Conservation (phyloP, 23 tunicate genomes). For the Halocynthia aurantium region DNA sequence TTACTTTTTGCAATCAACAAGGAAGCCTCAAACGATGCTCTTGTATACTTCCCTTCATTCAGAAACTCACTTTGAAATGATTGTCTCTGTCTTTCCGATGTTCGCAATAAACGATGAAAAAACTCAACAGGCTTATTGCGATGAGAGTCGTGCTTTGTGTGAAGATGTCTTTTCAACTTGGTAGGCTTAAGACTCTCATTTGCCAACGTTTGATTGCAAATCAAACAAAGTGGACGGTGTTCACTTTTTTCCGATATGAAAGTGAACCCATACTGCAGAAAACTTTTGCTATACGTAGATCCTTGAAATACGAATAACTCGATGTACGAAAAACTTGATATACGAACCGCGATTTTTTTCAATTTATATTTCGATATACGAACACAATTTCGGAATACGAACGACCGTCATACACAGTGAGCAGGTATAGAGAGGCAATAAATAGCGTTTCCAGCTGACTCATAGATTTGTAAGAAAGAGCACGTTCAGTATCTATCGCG, state of each 20-base stretch:
- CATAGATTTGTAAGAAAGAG: no score
- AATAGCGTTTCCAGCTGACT: no score
- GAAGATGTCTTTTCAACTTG: slow-evolving; percentile 64
- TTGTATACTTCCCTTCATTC: slow-evolving; percentile 42
- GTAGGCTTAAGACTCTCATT: slow-evolving; percentile 45
- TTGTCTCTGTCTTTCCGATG: slow-evolving; percentile 54
- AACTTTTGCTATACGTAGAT: slow-evolving; percentile 44
- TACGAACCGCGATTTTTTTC: no score
- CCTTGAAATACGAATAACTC: no score
- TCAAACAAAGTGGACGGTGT: slow-evolving; percentile 57
- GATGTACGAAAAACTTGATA: no score
- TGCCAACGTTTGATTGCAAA: slow-evolving; percentile 41
- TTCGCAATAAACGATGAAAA: slow-evolving; percentile 44
- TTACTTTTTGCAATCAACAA: slow-evolving; percentile 56
- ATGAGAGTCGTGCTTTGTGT: slow-evolving; percentile 50
- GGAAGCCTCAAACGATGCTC: slow-evolving; percentile 67
- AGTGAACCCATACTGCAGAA: slow-evolving; percentile 43
- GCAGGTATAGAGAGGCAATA: no score
- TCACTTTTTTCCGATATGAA: no score
- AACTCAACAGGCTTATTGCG: slow-evolving; percentile 42
- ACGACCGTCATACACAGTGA: no score
- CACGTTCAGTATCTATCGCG: no score
- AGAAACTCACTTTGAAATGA: slow-evolving; percentile 35
- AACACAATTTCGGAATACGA: no score
- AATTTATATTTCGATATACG: no score